Evolutionary conservation across 1,140 invertebrate genomes (phyloP).

Genomic region (Phocides pigmalion): DNA sequence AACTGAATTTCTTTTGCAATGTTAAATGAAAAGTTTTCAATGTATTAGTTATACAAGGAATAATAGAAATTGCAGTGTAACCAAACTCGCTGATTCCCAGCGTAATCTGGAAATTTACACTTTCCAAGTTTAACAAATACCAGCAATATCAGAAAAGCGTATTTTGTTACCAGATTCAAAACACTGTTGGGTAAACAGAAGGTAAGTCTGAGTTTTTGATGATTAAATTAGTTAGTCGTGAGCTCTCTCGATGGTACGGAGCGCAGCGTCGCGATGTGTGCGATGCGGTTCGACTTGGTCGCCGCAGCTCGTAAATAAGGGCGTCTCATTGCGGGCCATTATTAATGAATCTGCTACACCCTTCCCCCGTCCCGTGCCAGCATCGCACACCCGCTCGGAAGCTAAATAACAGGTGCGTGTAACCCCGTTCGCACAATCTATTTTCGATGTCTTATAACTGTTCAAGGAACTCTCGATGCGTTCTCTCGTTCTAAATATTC

Average conservation of each 20-base stretch:
- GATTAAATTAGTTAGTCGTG: constrained; percentile 24
- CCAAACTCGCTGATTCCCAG: not conserved
- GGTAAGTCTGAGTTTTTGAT: constrained; percentile 30
- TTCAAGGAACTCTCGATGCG: constrained; percentile 68
- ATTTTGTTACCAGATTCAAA: constrained; percentile 1
- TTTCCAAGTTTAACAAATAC: not conserved
- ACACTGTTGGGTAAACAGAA: constrained; percentile 6
- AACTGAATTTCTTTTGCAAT: constrained; percentile 3
- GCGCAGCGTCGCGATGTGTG: constrained; percentile 56
- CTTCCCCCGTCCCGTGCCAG: constrained; percentile 49
- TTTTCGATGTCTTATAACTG: constrained; percentile 81
- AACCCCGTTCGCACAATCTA: constrained; percentile 83
- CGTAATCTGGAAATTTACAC: not conserved
- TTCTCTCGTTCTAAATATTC: constrained; percentile 79
- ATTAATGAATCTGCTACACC: constrained; percentile 77
- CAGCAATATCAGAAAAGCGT: not conserved
- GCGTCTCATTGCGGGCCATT: constrained; percentile 79
- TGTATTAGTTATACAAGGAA: not conserved
- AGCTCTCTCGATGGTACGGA: constrained; percentile 31
- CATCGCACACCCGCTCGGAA: constrained; percentile 63
- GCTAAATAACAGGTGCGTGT: constrained; percentile 82
- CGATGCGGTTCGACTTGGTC: constrained; percentile 62
- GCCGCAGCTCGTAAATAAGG: constrained; percentile 80
- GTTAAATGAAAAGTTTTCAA: not conserved
- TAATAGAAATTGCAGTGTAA: not conserved